Evolutionary conservation across 2,888 invertebrate genomes (phyloP).

Genomic region (Cataglyphis rosenhaueri): DNA sequence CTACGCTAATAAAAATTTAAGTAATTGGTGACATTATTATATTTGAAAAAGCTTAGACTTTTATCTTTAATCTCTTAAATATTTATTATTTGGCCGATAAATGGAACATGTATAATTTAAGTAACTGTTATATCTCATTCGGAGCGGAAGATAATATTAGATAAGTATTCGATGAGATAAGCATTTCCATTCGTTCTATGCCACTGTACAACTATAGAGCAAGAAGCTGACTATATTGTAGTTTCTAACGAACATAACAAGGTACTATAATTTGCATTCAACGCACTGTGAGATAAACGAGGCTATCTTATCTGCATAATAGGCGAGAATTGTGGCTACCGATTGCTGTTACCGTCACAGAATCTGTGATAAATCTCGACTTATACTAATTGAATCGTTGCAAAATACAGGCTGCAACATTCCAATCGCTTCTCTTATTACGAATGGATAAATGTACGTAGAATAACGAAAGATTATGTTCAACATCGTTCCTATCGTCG

Average conservation of each 20-base stretch:
- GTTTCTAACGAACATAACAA: background rate
- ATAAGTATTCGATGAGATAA: slow-evolving; percentile 16
- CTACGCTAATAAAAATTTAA: background rate
- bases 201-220: too few species aligned
- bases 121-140: background rate
- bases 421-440: background rate
- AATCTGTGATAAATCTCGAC: background rate
- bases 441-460: background rate
- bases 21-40: background rate
- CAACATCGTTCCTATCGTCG: background rate
- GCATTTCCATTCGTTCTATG: slow-evolving; percentile 2
- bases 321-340: slow-evolving; percentile 4
- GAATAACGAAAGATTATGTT: background rate
- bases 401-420: background rate
- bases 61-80: background rate
- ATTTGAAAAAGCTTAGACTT: background rate
- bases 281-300: slow-evolving; percentile 3
- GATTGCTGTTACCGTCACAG: background rate
- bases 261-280: slow-evolving; percentile 26
- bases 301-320: slow-evolving; percentile 28
- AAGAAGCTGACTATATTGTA: background rate
- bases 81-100: background rate
- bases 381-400: background rate
- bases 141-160: slow-evolving; percentile 3
- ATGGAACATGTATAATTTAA: slow-evolving; percentile 9